Base-by-base conservation (phyloP, 2,888 invertebrate genomes). In the Germaria angustata region DNA sequence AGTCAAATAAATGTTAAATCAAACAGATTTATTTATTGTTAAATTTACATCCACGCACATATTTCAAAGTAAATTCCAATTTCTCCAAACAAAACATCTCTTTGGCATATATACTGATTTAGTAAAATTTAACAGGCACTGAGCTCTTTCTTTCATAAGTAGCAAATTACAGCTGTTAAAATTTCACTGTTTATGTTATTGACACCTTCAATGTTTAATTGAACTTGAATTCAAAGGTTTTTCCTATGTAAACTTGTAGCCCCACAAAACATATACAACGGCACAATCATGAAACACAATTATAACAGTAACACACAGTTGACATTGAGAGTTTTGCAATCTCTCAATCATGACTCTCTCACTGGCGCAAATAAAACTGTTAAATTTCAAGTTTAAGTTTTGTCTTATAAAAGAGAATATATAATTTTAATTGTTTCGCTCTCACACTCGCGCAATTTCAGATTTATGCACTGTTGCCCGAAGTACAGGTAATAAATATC, bases 221-320 rank as follows among this genome's bases (percentile, higher is more conserved):
- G 88, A 88, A 88, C 88, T 88, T 88, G 88, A 88, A 84, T 80
- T 17, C 49, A 46, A 72, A 66, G 79, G 71, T 49, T 72, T 75
- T 80, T 61, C 75, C 76, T 51, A 6, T 59, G 20, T 24, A 32
- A 68, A 39, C 20, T 13, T 39, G 13, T 13, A 22, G n/a, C 28
- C 28, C 28, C 3, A 28, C 28, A 28, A 28, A 28, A 28, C 28
- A 6, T 6, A 28, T 28, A 28, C 28, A 5, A 28, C 28, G n/a
- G n/a, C n/a, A 15, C 36, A 36, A 6, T 36, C 3, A 17, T 44
- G 7, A 7, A 3, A 36, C n/a, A n/a, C 1, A 9, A 5, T 7
- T 24, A 15, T 46, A 57, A 22, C 44, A 68, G 53, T 51, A 44
- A 36, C 53, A 41, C 2, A 69, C 20, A 71, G 63, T 46, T 61